phyloP scores from a whole-genome alignment of 2,113 vertebrate genomes.

The Pseudolaguvia tuberculata region DNA sequence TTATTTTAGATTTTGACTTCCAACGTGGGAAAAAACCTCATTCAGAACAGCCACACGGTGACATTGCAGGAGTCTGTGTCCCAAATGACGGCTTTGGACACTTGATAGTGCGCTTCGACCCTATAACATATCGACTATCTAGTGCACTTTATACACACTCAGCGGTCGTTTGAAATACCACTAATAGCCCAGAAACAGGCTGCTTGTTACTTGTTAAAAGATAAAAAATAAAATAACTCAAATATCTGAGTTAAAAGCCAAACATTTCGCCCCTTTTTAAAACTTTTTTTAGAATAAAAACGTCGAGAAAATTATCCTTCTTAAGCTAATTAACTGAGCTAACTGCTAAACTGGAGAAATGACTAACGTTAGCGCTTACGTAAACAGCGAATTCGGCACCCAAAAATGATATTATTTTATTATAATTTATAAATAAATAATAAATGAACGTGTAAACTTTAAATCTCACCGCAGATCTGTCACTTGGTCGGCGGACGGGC shows the following conservation, averaged over 20 bases:
- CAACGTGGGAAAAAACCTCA: too few relatives aligned
- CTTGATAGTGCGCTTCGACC: not conserved
- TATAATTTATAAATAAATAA: not conserved
- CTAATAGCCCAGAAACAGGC: not conserved
- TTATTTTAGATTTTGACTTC: too few relatives aligned
- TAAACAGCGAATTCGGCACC: not conserved
- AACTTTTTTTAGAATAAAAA: not conserved
- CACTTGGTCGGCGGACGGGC: not conserved
- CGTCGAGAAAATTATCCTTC: too few relatives aligned
- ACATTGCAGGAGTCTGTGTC: not conserved
- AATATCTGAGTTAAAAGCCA: too few relatives aligned
- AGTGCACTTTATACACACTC: not conserved
- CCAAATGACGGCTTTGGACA: not conserved
- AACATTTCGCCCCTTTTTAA: not conserved
- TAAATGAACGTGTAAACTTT: not conserved
- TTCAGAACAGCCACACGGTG: not conserved
- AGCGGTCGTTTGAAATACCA: not conserved
- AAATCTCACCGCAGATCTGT: slow-evolving; percentile 4
- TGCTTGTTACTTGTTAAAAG: not conserved
- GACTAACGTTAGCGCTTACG: not conserved
- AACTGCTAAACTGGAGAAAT: not conserved
- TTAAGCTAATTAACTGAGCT: not conserved
- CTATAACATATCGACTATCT: too few relatives aligned
- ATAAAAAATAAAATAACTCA: too few relatives aligned
- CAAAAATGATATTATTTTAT: not conserved